Conservation (phyloP, 1,140 invertebrate genomes). For the Drosophila chauvacae region DNA sequence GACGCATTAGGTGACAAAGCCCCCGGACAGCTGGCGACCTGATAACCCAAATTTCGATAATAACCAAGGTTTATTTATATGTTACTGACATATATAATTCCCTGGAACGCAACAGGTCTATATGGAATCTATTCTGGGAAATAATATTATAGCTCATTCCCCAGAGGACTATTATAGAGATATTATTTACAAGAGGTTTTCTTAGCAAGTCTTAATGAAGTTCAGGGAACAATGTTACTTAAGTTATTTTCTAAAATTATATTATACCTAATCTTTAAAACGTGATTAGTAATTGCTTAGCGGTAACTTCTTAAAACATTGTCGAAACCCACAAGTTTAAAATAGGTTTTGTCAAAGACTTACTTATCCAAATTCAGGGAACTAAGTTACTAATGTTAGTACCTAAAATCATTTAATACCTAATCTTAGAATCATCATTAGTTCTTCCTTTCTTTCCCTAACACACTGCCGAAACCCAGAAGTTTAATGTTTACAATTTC, state of each 20-base stretch:
- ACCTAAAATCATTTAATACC: neutral
- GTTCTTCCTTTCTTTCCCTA: too few species aligned
- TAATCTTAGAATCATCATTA: neutral
- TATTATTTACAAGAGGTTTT: neutral
- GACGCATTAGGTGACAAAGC: conserved; percentile 45
- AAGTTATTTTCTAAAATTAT: neutral
- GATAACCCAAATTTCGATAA: conserved; percentile 55
- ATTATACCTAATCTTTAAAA: neutral
- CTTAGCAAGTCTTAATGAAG: too few species aligned
- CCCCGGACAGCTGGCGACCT: conserved; percentile 37
- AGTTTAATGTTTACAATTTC: neutral
- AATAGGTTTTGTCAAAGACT: neutral
- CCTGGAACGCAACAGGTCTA: neutral
- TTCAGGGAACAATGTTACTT: neutral
- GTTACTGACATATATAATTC: conserved; percentile 13
- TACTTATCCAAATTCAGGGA: neutral
- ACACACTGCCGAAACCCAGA: neutral
- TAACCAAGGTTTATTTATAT: conserved; percentile 16
- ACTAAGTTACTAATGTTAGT: neutral
- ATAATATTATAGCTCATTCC: neutral
- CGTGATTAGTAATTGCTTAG: neutral
- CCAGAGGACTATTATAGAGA: neutral
- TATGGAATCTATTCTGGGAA: neutral
- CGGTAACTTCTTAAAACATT: too few species aligned
- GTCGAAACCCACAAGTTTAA: too few species aligned